Evolutionary conservation across 2,888 invertebrate genomes (phyloP).

Genomic region (Acanthoscelides obtectus): DNA sequence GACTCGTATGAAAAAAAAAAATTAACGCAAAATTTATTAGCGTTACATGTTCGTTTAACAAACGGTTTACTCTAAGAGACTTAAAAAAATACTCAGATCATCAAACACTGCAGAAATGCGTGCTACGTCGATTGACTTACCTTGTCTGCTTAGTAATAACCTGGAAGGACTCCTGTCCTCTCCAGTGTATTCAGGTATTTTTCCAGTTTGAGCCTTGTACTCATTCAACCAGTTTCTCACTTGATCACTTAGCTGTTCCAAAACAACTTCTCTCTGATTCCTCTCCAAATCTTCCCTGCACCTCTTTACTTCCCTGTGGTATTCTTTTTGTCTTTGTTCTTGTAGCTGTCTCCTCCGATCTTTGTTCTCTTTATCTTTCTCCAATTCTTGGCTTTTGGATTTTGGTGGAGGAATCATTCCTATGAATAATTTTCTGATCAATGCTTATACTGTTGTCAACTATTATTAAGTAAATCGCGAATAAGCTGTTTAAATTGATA

Average conservation of each 20-base stretch:
- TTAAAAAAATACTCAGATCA: too few relatives aligned
- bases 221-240: conserved; percentile 83
- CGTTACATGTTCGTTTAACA: too few relatives aligned
- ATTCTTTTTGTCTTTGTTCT: conserved; percentile 62
- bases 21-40: too few relatives aligned
- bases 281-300: conserved; percentile 61
- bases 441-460: too few relatives aligned
- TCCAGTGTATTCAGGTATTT: conserved; percentile 87
- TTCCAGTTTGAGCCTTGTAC: conserved; percentile 75
- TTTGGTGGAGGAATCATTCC: conserved; percentile 67
- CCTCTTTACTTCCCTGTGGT: conserved; percentile 61
- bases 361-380: conserved; percentile 41
- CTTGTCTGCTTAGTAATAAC: conserved; percentile 76
- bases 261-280: conserved; percentile 70
- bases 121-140: too few relatives aligned
- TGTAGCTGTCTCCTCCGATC: conserved; percentile 62
- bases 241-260: conserved; percentile 84
- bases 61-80: too few relatives aligned
- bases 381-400: conserved; percentile 47
- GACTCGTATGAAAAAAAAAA: too few relatives aligned
- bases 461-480: too few relatives aligned
- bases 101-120: too few relatives aligned
- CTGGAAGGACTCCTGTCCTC: conserved; percentile 88
- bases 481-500: too few relatives aligned
- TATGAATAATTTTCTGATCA: conserved; percentile 62